Conservation (phyloP, 2,888 invertebrate species). For the Quadroppia sp. region DNA sequence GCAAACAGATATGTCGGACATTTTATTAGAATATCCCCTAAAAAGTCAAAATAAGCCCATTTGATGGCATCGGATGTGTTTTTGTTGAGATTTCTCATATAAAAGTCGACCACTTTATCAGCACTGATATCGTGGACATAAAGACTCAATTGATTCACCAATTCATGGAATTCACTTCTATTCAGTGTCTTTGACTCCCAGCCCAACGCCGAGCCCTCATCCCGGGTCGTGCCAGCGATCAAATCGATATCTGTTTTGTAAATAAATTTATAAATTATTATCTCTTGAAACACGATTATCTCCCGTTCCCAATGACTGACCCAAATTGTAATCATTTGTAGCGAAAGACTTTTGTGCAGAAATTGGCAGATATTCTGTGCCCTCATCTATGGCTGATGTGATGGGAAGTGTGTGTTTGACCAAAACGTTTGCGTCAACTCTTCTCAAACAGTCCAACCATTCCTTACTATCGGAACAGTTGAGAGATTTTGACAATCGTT, state of each 20-base stretch:
- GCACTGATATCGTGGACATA: not conserved
- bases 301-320: no score
- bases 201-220: not conserved
- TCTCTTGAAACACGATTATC: no score
- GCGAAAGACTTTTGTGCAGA: not conserved
- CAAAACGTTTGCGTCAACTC: not conserved
- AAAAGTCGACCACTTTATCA: not conserved
- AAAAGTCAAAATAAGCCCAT: conserved; percentile 10
- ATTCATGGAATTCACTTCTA: not conserved
- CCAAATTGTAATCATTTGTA: not conserved
- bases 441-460: conserved; percentile 9
- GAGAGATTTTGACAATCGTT: not conserved
- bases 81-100: not conserved
- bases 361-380: not conserved
- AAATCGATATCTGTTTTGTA: conserved; percentile 15
- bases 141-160: not conserved
- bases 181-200: not conserved
- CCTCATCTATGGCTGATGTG: not conserved
- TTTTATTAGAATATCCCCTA: not conserved
- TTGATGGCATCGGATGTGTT: not conserved
- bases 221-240: not conserved
- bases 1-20: conserved; percentile 35
- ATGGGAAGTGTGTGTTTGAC: not conserved
- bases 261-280: no score
- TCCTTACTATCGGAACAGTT: conserved; percentile 2